Conservation (phyloP, 2,888 invertebrate genomes). For the Xylota sylvarum region DNA sequence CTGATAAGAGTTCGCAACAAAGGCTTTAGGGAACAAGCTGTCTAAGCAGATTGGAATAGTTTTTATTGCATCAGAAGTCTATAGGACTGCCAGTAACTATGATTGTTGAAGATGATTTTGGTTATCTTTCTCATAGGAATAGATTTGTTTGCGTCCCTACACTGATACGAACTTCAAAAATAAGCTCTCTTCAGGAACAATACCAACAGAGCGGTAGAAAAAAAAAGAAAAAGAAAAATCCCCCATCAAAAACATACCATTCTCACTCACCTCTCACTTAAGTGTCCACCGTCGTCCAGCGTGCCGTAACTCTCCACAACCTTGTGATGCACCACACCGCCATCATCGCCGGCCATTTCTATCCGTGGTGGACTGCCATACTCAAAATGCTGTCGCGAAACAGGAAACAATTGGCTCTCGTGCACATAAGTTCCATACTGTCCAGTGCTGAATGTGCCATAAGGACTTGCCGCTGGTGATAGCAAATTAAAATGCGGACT, state of each 20-base stretch:
- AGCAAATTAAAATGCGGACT: slow-evolving; percentile 91
- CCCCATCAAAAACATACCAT: slow-evolving; percentile 8
- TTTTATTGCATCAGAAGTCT: no score
- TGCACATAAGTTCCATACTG: slow-evolving; percentile 89
- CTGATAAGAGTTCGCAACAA: no score
- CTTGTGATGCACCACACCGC: slow-evolving; percentile 84
- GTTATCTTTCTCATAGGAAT: no score
- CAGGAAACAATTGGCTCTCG: slow-evolving; percentile 90
- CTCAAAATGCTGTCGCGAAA: slow-evolving; percentile 87
- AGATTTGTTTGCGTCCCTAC: neutral
- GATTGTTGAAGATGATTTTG: no score
- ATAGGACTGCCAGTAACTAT: no score
- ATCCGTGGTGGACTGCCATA: slow-evolving; percentile 84
- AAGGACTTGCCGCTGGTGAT: slow-evolving; percentile 89
- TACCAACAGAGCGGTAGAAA: neutral
- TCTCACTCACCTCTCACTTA: slow-evolving; percentile 80
- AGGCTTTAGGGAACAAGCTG: no score
- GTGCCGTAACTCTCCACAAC: slow-evolving; percentile 85
- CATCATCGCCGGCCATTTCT: slow-evolving; percentile 81
- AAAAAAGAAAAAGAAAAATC: slow-evolving; percentile 15
- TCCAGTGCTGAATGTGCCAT: slow-evolving; percentile 88
- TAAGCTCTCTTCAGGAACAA: neutral
- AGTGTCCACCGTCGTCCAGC: slow-evolving; percentile 82
- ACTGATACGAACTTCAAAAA: neutral
- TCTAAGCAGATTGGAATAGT: no score